A percentile compares a stretch with the other conserved stretches of the same genome.
These are phyloP conservation scores for Chrysomallon squamiferum DNA, from an alignment of 1,140 invertebrate species.

Conservation along the genomic window DNA sequence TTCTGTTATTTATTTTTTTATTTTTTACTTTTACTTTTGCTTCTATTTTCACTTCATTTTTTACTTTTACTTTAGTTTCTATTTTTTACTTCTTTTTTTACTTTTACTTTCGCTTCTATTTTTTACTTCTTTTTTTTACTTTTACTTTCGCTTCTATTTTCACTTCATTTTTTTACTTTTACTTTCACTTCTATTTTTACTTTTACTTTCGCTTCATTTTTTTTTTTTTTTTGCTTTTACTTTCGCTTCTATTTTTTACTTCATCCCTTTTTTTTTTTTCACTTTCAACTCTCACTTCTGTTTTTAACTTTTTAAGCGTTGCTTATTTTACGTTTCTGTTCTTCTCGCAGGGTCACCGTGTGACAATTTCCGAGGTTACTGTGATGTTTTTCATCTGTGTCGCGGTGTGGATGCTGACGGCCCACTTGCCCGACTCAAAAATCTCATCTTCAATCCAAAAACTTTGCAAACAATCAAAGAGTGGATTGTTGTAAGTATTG, in stretches of 20 bases:
- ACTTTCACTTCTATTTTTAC: not conserved
- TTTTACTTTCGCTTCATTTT: not conserved
- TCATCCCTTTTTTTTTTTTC: not conserved
- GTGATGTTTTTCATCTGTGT: slow-evolving; percentile 98
- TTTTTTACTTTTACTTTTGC: not conserved
- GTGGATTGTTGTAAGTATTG: slow-evolving; percentile 60
- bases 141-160: not conserved
- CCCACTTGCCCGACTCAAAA: slow-evolving; percentile 94
- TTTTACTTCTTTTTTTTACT: not conserved
- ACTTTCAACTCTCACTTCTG: too few species aligned
- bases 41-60: not conserved
- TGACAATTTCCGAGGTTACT: slow-evolving; percentile 95
- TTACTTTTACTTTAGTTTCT: not conserved
- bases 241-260: not conserved
- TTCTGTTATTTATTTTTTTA: not conserved
- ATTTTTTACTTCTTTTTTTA: not conserved
- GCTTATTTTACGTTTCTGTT: too few species aligned
- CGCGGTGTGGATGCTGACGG: slow-evolving; percentile 97
- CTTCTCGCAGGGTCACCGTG: slow-evolving; percentile 87
- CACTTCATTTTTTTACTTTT: not conserved
- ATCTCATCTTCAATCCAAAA: slow-evolving; percentile 90
- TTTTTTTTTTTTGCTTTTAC: not conserved
- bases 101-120: not conserved
- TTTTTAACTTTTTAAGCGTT: too few species aligned
- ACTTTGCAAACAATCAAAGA: slow-evolving; percentile 71